phyloP scores from a whole-genome alignment of 1,140 invertebrate genomes.

The Pararge aegeria region DNA sequence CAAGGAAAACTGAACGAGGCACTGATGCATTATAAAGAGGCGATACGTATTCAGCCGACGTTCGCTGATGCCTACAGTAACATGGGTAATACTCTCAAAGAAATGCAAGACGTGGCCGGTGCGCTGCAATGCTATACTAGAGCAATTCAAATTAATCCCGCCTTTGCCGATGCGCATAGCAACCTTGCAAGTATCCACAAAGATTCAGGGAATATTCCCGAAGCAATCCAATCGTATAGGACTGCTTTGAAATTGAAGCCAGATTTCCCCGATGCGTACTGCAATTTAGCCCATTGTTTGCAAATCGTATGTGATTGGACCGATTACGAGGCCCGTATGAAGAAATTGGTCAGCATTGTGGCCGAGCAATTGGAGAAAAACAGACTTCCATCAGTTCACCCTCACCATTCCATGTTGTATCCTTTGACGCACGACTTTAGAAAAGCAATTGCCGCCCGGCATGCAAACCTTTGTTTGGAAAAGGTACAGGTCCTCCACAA shows the following conservation, averaged over 20 bases:
- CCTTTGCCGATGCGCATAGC: constrained; percentile 98
- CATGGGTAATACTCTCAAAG: constrained; percentile 99
- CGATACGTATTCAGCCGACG: constrained; percentile 96
- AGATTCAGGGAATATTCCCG: constrained; percentile 98
- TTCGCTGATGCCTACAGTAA: constrained; percentile 99
- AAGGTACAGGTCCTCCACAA: constrained; percentile 98
- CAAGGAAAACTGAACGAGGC: constrained; percentile 98
- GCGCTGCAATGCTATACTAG: constrained; percentile 98
- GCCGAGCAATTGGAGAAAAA: constrained; percentile 98
- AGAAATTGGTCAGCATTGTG: constrained; percentile 97
- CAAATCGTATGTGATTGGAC: constrained; percentile 99
- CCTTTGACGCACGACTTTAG: constrained; percentile 97
- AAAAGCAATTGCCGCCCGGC: constrained; percentile 96
- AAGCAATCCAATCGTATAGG: constrained; percentile 98
- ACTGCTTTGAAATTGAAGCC: constrained; percentile 99
- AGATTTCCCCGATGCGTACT: constrained; percentile 99
- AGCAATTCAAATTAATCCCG: constrained; percentile 99
- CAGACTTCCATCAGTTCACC: constrained; percentile 97
- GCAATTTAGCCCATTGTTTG: constrained; percentile 98
- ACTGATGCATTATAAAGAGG: constrained; percentile 99
- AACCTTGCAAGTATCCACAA: constrained; percentile 99
- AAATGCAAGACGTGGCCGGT: constrained; percentile 98
- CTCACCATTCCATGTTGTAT: constrained; percentile 99
- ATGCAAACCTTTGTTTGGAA: constrained; percentile 98
- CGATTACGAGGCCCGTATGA: constrained; percentile 98